Evolutionary conservation across 2,888 invertebrate genomes (phyloP).

Genomic region (Atrina japonica): DNA sequence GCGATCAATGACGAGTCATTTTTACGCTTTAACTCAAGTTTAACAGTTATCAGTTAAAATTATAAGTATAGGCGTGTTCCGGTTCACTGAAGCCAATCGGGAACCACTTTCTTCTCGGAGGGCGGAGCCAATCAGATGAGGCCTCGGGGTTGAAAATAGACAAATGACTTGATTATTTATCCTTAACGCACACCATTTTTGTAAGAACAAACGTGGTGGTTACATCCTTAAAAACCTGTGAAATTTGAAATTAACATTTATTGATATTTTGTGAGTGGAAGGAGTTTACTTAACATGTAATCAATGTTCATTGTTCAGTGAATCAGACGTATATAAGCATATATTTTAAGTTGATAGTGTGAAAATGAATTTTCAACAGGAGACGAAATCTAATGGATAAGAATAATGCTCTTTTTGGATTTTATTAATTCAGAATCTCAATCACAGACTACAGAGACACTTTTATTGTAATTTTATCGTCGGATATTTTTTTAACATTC

Average conservation of each 20-base stretch:
- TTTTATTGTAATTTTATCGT: no score
- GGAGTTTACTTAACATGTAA: no score
- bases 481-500: no score
- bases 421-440: no score
- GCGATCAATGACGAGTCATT: neutral
- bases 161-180: conserved; percentile 22
- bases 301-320: no score
- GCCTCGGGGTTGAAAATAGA: conserved; percentile 29
- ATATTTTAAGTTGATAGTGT: no score
- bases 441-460: no score
- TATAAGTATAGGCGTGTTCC: conserved; percentile 28
- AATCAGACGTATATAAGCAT: no score
- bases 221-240: conserved; percentile 23
- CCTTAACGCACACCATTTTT: conserved; percentile 26
- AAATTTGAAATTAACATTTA: conserved; percentile 21
- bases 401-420: no score
- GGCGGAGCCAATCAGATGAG: conserved; percentile 39
- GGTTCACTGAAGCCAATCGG: conserved; percentile 40
- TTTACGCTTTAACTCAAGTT: conserved; percentile 24
- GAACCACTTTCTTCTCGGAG: conserved; percentile 20
- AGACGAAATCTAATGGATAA: neutral
- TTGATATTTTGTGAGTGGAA: conserved; percentile 4
- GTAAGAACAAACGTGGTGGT: conserved; percentile 15
- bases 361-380: neutral
- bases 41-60: neutral